These are phyloP conservation scores for Aleiodes sp. DNA, from an alignment of 1,140 invertebrate genomes.

Conservation along the genomic window DNA sequence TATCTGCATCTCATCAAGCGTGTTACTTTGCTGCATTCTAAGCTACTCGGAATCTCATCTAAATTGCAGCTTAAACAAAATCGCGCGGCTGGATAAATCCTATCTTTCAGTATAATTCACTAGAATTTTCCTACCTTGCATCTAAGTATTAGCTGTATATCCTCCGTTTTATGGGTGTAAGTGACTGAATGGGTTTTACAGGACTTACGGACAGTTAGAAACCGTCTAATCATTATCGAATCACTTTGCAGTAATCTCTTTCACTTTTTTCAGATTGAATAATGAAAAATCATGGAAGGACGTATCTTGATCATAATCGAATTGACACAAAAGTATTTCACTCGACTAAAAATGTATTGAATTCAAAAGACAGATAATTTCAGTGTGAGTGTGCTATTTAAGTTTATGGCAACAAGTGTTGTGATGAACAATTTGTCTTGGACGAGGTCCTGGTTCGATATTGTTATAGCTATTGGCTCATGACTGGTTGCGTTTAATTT, in stretches of 20 bases:
- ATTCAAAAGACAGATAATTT: not conserved
- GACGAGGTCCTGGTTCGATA: constrained; percentile 33
- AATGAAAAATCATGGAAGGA: too few species aligned
- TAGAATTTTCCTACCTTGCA: not conserved
- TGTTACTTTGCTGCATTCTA: not conserved
- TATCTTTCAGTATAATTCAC: constrained; percentile 9
- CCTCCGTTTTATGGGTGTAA: not conserved
- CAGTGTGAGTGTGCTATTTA: constrained; percentile 43
- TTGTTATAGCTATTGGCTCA: too few species aligned
- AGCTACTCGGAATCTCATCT: not conserved
- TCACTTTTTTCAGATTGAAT: too few species aligned
- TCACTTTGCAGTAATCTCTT: too few species aligned
- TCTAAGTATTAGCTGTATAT: not conserved
- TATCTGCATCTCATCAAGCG: constrained; percentile 2
- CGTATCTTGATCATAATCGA: too few species aligned
- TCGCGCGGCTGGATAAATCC: constrained; percentile 11
- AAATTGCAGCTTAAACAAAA: constrained; percentile 7
- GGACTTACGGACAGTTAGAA: not conserved
- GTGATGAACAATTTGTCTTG: constrained; percentile 31
- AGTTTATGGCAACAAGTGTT: constrained; percentile 43
- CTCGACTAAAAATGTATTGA: not conserved
- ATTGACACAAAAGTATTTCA: not conserved
- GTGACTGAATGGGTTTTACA: not conserved
- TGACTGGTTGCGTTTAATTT: too few species aligned
- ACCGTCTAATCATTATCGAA: not conserved